phyloP scores from a whole-genome alignment of 2,888 invertebrate species.

The Sinodicranocentrus sp. region DNA sequence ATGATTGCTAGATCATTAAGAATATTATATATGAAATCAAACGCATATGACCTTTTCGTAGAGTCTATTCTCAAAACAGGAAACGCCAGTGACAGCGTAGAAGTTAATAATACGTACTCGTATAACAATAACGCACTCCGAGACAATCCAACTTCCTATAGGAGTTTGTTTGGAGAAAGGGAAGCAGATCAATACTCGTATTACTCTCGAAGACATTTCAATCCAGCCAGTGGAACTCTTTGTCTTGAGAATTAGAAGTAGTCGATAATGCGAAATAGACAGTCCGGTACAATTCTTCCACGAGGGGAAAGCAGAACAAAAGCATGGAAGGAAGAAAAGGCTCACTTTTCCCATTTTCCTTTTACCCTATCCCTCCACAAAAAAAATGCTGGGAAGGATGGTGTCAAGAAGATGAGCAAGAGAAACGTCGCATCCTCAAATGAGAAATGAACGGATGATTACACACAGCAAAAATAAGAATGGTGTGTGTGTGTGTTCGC shows the following conservation, averaged over 20 bases:
- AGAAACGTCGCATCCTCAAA: conserved; percentile 22
- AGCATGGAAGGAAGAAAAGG: neutral
- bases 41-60: too few relatives aligned
- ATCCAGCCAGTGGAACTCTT: too few relatives aligned
- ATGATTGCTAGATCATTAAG: too few relatives aligned
- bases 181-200: too few relatives aligned
- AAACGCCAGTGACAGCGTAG: too few relatives aligned
- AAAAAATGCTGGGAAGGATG: neutral
- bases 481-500: neutral
- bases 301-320: neutral
- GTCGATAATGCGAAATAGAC: conserved; percentile 16
- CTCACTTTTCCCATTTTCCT: neutral
- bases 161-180: too few relatives aligned
- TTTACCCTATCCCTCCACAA: neutral
- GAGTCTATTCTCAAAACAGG: too few relatives aligned
- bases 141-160: too few relatives aligned
- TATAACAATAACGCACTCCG: too few relatives aligned
- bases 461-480: conserved; percentile 40
- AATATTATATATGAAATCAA: too few relatives aligned
- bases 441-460: conserved; percentile 58
- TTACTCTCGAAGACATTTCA: too few relatives aligned
- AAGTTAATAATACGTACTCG: too few relatives aligned
- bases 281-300: neutral
- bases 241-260: neutral
- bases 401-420: conserved; percentile 37